Evolutionary conservation across 2,797 vertebrate species (phyloP), one percentile per base, ranked within the genome.

Genomic region (Alca torda): DNA sequence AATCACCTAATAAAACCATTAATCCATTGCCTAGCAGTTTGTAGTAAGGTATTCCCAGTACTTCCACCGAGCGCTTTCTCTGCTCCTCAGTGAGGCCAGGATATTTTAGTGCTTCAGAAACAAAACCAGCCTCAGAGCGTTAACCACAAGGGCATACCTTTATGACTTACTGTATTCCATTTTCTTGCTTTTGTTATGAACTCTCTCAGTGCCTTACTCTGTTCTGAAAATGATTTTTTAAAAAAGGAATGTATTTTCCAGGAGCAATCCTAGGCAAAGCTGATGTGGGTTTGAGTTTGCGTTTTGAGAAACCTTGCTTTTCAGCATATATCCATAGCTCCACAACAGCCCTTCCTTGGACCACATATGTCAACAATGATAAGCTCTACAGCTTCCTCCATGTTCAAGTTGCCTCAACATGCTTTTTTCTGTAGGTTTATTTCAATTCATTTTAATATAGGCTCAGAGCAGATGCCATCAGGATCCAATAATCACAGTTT

Each of bases 401-500:
- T 59, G 61, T 65, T 54, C 64, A 91, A 39, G 51, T 57, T 81
- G 3, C 77, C 45, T 82, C 85, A 56, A 26, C 45, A 18, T 39
- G 28, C 11, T 51, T 28, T 86, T 83, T 82, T 63, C 28, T 61
- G 41, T 61, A 39, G 39, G 41, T 89, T 94, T 91, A 56, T 78
- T 88, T 92, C 78, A 93, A 76, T 89, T 96, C 51, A 83, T 97
- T 96, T 96, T 90, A 77, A 90, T 91, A 92, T 23, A 74, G 41
- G 37, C 79, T 90, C 81, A 56, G 70, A 95, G 83, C 56, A 95
- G 75, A 90, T 87, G 84, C 89, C 94, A 93, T 94, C 93, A 92
- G 68, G 83, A 94, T 94, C 68, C 91, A 95, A 96, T 96, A 97
- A 97, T 93, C 91, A 77, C 77, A 89, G 74, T 94, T 95, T 94